Percentiles rank a stretch among this genome's conserved stretches.
phyloP scores from a whole-genome alignment of 2,113 vertebrate species.

The Naja naja region DNA sequence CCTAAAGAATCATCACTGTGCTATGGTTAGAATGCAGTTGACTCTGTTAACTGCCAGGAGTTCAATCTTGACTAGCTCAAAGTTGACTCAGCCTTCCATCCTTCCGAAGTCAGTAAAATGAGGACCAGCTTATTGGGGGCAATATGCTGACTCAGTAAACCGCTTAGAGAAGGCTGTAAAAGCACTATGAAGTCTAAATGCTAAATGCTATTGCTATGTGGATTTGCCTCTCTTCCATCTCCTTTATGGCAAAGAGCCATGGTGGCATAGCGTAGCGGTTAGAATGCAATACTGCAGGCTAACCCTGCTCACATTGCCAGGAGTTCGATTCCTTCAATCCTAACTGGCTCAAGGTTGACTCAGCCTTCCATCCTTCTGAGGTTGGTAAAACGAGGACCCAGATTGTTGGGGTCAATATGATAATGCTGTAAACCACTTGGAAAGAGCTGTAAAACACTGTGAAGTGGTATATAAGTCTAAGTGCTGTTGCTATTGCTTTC shows the following conservation, averaged over 20 bases:
- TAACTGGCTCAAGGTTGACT: not conserved
- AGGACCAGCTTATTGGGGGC: not conserved
- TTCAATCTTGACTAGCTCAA: not conserved
- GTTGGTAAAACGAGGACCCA: not conserved
- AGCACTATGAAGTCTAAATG: not conserved
- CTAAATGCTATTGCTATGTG: not conserved
- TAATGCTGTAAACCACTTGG: not conserved
- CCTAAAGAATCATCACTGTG: slow-evolving; percentile 57
- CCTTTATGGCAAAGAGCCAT: not conserved
- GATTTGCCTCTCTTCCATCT: not conserved
- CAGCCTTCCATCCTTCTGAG: not conserved
- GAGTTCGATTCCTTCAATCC: not conserved
- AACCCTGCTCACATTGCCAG: not conserved
- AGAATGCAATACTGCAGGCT: not conserved
- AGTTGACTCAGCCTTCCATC: no score
- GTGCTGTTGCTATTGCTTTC: not conserved
- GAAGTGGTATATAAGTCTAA: not conserved
- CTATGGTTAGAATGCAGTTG: not conserved
- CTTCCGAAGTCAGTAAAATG: no score
- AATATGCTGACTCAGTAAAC: not conserved
- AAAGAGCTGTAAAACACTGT: not conserved
- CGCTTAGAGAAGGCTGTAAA: no score
- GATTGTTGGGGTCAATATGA: not conserved
- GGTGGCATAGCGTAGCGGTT: not conserved
- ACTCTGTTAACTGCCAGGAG: not conserved